A percentile compares a stretch with the other conserved stretches of the same genome.
Evolutionary conservation across 2,797 vertebrate genomes (phyloP).

Genomic region (Distichodus sexfasciatus): DNA sequence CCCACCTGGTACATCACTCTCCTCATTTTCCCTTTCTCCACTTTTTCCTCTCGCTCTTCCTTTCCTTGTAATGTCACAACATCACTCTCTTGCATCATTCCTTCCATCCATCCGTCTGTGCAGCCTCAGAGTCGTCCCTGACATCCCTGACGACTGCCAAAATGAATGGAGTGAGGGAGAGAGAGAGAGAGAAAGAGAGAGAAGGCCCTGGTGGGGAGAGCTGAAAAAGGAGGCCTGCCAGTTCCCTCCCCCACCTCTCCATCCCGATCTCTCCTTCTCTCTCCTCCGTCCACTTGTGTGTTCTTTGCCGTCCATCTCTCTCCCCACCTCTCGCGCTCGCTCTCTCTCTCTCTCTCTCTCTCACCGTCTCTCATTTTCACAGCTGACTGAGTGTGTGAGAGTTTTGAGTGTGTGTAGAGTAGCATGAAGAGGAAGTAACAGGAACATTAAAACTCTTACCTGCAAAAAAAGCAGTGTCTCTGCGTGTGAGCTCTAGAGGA

Average conservation of each 20-base stretch:
- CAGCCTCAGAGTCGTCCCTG: constrained; percentile 19
- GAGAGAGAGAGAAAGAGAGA: constrained; percentile 1
- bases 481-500: too few species aligned
- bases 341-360: not conserved
- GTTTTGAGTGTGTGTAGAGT: not conserved
- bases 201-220: constrained; percentile 21
- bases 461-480: not conserved
- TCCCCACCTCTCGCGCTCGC: not conserved
- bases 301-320: not conserved
- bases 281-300: not conserved
- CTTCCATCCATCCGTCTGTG: constrained; percentile 1
- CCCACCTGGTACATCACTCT: constrained; percentile 24
- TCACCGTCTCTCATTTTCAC: constrained; percentile 20
- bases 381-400: constrained; percentile 9
- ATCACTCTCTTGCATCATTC: not conserved
- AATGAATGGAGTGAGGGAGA: constrained; percentile 9
- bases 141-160: not conserved
- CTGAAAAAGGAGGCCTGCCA: constrained; percentile 29
- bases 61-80: too few species aligned
- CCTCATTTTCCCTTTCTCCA: constrained; percentile 12
- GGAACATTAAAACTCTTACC: not conserved
- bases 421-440: not conserved
- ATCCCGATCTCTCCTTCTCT: not conserved
- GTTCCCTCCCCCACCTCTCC: not conserved
- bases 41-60: constrained; percentile 3